phyloP scores from a whole-genome alignment of 2,113 vertebrate genomes.

The Passer montanus region DNA sequence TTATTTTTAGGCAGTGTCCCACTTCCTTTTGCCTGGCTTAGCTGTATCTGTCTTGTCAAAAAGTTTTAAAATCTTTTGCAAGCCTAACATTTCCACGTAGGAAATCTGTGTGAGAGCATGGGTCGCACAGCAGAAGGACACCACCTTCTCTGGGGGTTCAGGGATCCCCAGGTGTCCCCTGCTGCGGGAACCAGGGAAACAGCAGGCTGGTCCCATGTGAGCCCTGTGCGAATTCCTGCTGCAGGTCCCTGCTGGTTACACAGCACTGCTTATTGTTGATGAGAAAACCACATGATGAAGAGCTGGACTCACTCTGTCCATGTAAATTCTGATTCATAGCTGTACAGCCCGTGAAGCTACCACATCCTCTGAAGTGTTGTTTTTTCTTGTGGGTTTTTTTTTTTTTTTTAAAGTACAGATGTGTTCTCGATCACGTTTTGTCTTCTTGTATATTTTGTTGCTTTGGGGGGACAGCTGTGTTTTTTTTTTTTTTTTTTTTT shows the following conservation, averaged over 20 bases:
- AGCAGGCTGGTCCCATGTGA: background rate
- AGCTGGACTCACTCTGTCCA: background rate
- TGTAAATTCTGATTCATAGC: slow-evolving; percentile 9
- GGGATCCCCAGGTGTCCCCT: rapidly evolving
- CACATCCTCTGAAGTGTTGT: background rate
- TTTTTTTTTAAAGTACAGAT: background rate
- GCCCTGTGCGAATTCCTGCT: background rate
- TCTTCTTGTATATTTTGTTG: background rate
- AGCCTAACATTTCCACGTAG: background rate
- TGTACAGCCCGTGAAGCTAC: background rate
- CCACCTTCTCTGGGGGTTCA: rapidly evolving
- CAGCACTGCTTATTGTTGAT: background rate
- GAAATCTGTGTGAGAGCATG: background rate
- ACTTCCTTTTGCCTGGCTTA: background rate
- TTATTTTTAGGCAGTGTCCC: background rate
- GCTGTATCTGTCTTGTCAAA: background rate
- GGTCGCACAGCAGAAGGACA: background rate
- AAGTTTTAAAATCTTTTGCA: background rate
- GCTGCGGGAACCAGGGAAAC: background rate
- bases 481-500: background rate
- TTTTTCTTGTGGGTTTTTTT: too few species aligned
- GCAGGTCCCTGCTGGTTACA: background rate
- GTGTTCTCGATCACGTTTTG: background rate
- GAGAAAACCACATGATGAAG: background rate
- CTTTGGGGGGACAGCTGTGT: background rate